Evolutionary conservation across 2,797 vertebrate genomes (phyloP), one percentile per base, ranked within the genome.

Genomic region (Melanotaenia parkinsoni): DNA sequence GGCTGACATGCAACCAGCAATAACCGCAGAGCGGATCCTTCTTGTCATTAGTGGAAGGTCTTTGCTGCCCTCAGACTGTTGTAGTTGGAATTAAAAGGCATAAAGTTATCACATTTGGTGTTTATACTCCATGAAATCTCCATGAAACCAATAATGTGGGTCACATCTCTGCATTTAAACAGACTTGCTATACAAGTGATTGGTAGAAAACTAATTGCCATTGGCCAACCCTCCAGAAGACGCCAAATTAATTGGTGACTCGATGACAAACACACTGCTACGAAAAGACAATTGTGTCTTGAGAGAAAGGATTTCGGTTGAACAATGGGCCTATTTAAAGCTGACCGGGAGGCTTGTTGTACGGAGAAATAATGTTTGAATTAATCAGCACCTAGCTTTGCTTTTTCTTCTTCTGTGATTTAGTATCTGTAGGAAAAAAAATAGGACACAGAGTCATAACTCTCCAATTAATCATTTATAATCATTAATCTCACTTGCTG

Each of bases 281-380:
- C 58, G 74, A 59, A 75, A 77, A 80, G 73, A 70, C 45, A 60
- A 56, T 70, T 60, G 60, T 63, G 77, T 83, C 66, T 67, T 57
- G 63, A 58, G 79, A 80, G 64, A 78, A 75, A 12, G 12, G 68
- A 74, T 82, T 86, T 69, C 74, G 54, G 74, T 70, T 88, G 84
- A 93, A 92, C 88, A 90, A 89, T 85, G 76, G 82, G 77, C 76
- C 81, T 81, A 85, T 91, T 91, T 87, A 89, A 89, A 87, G 87
- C 87, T 83, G 83, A 82, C 87, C 87, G 72, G 62, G 66, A 88
- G 86, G 85, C 85, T 84, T 82, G 82, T 91, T 84, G 80, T 82
- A 85, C 63, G 51, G 70, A 88, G 83, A 87, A 88, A 88, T 84
- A 82, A 89, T 87, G 86, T 84, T 88, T 82, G 85, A 89, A 90